phyloP scores from a whole-genome alignment of 2,113 vertebrate genomes.

The Rostratula benghalensis region DNA sequence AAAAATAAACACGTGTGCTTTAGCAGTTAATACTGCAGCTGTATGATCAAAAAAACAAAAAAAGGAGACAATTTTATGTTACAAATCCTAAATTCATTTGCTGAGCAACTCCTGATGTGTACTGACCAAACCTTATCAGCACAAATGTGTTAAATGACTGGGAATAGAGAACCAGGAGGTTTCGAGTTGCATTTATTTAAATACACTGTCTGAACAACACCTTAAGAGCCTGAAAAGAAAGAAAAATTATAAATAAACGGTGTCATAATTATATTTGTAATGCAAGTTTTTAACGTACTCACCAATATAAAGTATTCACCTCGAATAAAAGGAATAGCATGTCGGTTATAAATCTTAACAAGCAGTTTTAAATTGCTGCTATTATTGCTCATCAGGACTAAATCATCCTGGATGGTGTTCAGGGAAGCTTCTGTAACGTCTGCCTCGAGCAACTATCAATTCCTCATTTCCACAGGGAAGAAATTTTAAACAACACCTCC shows the following conservation, averaged over 20 bases:
- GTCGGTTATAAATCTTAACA: constrained; percentile 34
- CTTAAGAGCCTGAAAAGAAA: background rate
- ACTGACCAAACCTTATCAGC: background rate
- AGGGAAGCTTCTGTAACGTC: background rate
- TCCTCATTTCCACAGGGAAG: constrained; percentile 44
- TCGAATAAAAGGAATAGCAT: background rate
- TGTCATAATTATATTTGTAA: constrained; percentile 9
- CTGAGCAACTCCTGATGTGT: background rate
- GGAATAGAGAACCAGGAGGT: background rate
- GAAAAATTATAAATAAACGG: background rate
- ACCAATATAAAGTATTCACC: background rate
- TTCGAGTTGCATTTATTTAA: background rate
- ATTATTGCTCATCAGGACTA: constrained; percentile 44
- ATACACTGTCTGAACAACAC: background rate
- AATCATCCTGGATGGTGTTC: constrained; percentile 11
- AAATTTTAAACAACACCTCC: background rate
- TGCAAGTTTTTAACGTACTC: background rate
- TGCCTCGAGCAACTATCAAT: constrained; percentile 13
- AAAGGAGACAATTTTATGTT: background rate
- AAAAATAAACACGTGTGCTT: background rate
- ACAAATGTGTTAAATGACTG: background rate
- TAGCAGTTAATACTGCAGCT: background rate
- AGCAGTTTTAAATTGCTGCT: constrained; percentile 36
- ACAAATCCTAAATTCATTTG: background rate
- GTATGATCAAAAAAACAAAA: background rate